Evolutionary conservation across 2,888 invertebrate species (phyloP).

Genomic region (Congeria kusceri): DNA sequence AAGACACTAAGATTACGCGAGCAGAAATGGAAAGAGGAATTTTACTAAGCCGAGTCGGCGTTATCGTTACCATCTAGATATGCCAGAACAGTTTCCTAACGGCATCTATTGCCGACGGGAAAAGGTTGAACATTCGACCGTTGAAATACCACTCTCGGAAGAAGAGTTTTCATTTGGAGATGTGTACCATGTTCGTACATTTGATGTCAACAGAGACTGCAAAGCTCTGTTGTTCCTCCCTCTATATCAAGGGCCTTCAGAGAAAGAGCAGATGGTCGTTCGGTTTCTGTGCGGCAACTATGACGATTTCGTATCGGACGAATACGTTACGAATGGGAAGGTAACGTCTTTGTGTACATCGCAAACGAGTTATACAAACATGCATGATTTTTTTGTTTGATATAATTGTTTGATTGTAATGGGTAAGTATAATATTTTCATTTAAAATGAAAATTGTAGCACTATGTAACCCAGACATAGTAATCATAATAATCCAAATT

Average conservation of each 20-base stretch:
- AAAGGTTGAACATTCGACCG: conserved; percentile 48
- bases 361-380: too few species aligned
- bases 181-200: conserved; percentile 52
- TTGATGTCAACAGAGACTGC: conserved; percentile 47
- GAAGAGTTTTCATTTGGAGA: conserved; percentile 54
- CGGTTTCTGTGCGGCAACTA: conserved; percentile 25
- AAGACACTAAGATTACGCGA: conserved; percentile 44
- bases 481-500: too few species aligned
- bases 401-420: too few species aligned
- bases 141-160: conserved; percentile 19
- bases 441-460: too few species aligned
- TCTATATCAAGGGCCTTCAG: conserved; percentile 44
- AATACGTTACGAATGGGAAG: conserved; percentile 11
- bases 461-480: too few species aligned
- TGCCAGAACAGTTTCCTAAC: conserved; percentile 42
- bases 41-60: conserved; percentile 37
- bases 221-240: conserved; percentile 45
- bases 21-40: conserved; percentile 9
- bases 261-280: conserved; percentile 54
- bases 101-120: conserved; percentile 57
- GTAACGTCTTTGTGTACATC: too few species aligned
- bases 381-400: too few species aligned
- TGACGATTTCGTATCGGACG: conserved; percentile 6
- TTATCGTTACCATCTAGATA: conserved; percentile 44
- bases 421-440: too few species aligned